These are phyloP conservation scores for Leptura quadrifasciata DNA, from an alignment of 2,888 invertebrate genomes.

Conservation along the genomic window DNA sequence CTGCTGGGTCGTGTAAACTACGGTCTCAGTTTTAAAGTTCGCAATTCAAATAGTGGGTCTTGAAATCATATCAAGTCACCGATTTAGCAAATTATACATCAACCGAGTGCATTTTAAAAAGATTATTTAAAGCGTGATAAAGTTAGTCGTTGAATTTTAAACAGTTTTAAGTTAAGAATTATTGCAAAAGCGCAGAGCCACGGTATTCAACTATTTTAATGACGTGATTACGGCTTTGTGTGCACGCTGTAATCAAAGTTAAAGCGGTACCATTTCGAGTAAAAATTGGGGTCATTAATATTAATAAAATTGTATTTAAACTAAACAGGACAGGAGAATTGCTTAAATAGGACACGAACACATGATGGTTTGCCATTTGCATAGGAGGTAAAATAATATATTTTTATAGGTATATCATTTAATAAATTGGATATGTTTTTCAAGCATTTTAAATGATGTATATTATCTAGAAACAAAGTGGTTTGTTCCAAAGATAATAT, in stretches of 20 bases:
- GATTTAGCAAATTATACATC: not conserved
- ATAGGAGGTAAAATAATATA: too few relatives aligned
- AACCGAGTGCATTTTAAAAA: conserved; percentile 11
- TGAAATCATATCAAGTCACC: conserved; percentile 3
- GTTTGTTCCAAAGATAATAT: too few relatives aligned
- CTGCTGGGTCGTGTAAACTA: not conserved
- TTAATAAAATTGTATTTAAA: not conserved
- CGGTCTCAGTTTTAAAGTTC: not conserved
- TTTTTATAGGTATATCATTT: too few relatives aligned
- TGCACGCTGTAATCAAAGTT: not conserved
- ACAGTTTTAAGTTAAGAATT: conserved; percentile 29
- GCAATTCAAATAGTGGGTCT: not conserved
- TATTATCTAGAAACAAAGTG: too few relatives aligned
- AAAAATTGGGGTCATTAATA: not conserved
- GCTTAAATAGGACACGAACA: too few relatives aligned
- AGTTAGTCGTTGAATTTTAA: conserved; percentile 21
- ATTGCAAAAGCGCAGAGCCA: not conserved
- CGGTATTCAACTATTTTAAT: not conserved
- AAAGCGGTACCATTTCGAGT: not conserved
- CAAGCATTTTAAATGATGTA: too few relatives aligned
- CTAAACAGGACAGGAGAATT: too few relatives aligned
- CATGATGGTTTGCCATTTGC: too few relatives aligned
- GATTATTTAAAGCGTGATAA: not conserved
- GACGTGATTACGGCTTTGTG: conserved; percentile 4
- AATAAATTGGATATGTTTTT: too few relatives aligned